Evolutionary conservation across 2,797 vertebrate genomes (phyloP).

Genomic region (Bovichtus diacanthus): DNA sequence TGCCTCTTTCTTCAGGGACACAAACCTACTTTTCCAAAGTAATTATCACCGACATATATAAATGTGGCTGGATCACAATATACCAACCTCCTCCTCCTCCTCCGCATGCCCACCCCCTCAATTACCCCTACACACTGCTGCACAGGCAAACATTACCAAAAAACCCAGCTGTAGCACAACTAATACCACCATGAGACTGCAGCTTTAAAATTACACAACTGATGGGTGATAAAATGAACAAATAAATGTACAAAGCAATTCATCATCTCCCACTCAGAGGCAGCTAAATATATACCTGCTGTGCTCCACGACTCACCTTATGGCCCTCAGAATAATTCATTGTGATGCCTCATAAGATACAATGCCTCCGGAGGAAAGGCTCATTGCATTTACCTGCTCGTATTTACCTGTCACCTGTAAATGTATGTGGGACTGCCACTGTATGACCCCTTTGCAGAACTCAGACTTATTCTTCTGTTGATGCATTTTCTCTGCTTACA

Average conservation of each 20-base stretch:
- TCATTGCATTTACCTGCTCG: slow-evolving; percentile 66
- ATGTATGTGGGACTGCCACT: slow-evolving; percentile 69
- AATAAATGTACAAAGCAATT: slow-evolving; percentile 34
- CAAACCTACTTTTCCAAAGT: slow-evolving; percentile 66
- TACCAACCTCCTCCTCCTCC: slow-evolving; percentile 64
- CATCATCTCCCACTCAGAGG: slow-evolving; percentile 42
- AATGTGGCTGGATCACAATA: slow-evolving; percentile 71
- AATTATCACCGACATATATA: slow-evolving; percentile 76
- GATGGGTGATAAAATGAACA: slow-evolving; percentile 52
- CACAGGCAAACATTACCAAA: slow-evolving; percentile 31
- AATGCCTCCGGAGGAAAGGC: slow-evolving; percentile 50
- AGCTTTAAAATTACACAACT: slow-evolving; percentile 41
- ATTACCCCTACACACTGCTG: slow-evolving; percentile 53
- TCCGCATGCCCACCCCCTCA: slow-evolving; percentile 57
- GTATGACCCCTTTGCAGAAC: slow-evolving; percentile 72
- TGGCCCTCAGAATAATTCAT: slow-evolving; percentile 72
- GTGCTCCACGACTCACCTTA: slow-evolving; percentile 68
- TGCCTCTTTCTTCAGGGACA: slow-evolving; percentile 44
- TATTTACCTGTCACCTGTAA: slow-evolving; percentile 79
- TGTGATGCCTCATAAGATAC: slow-evolving; percentile 66
- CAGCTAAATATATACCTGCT: slow-evolving; percentile 56
- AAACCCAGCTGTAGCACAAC: slow-evolving; percentile 12
- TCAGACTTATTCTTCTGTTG: slow-evolving; percentile 75
- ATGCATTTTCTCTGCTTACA: slow-evolving; percentile 84
- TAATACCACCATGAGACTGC: slow-evolving; percentile 3